These are phyloP conservation scores for Tanytarsus gracilentus DNA, from an alignment of 2,888 invertebrate species.

Conservation along the genomic window DNA sequence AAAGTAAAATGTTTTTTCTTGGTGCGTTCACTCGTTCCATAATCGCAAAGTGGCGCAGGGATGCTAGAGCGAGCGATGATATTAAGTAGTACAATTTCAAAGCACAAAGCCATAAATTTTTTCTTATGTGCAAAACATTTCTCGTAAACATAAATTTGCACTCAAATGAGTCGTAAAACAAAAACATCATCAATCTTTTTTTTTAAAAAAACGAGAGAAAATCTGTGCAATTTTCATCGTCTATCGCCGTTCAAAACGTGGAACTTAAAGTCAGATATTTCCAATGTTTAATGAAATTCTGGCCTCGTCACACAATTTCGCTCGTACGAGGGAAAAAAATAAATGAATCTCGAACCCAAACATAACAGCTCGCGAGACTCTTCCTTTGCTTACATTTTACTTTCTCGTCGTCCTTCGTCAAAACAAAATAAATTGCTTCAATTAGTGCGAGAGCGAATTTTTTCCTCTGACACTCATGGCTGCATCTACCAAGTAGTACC, in stretches of 20 bases:
- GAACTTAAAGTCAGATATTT: too few species aligned
- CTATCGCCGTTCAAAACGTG: too few species aligned
- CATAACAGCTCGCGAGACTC: neutral
- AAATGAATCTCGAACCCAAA: too few species aligned
- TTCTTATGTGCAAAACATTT: conserved; percentile 24
- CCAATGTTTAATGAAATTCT: too few species aligned
- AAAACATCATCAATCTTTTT: conserved; percentile 27
- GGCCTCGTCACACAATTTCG: too few species aligned
- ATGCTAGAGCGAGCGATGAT: conserved; percentile 1
- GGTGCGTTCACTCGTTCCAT: neutral
- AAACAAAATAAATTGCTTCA: conserved; percentile 27
- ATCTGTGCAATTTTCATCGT: conserved; percentile 5
- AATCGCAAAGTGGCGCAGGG: neutral
- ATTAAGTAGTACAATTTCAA: conserved; percentile 14
- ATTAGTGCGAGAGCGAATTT: conserved; percentile 23
- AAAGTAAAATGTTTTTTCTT: too few species aligned
- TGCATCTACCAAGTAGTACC: too few species aligned
- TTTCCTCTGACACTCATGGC: too few species aligned
- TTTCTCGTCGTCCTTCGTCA: conserved; percentile 17
- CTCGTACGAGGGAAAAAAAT: too few species aligned
- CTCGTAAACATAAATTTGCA: conserved; percentile 28
- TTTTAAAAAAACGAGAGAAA: neutral
- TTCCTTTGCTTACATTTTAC: conserved; percentile 24
- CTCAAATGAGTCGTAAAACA: conserved; percentile 28
- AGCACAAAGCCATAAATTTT: conserved; percentile 20